A percentile compares a stretch with the other conserved stretches of the same genome.
These are phyloP conservation scores for Cyrtorhinus lividipennis DNA, from an alignment of 1,140 invertebrate genomes.

Conservation along the genomic window DNA sequence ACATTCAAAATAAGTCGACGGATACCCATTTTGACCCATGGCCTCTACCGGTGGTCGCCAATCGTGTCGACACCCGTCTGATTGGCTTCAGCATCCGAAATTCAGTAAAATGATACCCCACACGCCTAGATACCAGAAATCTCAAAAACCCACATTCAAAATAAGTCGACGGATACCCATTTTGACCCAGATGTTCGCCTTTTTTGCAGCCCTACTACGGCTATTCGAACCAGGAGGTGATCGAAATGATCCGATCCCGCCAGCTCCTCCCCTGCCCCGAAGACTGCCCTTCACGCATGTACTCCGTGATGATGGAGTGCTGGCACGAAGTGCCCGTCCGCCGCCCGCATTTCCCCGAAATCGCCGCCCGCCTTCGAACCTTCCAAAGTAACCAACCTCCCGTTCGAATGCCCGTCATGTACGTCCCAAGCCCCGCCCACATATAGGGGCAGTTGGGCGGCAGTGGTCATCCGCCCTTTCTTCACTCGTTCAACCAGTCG, in stretches of 20 bases:
- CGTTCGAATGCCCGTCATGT: conserved; percentile 1
- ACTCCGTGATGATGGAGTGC: conserved; percentile 90
- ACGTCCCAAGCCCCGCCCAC: conserved; percentile 6
- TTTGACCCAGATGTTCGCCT: not conserved
- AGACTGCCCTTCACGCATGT: conserved; percentile 78
- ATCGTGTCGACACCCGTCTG: too few species aligned
- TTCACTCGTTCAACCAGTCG: not conserved
- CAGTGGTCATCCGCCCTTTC: not conserved
- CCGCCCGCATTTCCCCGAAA: conserved; percentile 76
- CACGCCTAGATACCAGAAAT: too few species aligned
- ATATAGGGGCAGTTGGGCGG: not conserved
- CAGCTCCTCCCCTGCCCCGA: conserved; percentile 88
- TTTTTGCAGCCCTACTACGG: conserved; percentile 69
- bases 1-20: too few species aligned
- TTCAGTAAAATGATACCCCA: too few species aligned
- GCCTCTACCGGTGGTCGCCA: too few species aligned
- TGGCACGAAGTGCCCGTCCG: conserved; percentile 87
- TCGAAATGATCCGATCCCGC: conserved; percentile 85
- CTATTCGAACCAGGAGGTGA: conserved; percentile 93
- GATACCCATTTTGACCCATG: too few species aligned
- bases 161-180: too few species aligned
- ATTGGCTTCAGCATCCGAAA: too few species aligned
- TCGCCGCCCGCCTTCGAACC: conserved; percentile 32
- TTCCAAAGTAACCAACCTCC: conserved; percentile 13
- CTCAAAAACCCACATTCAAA: too few species aligned